Evolutionary conservation across 2,113 vertebrate species (phyloP).

Genomic region (Caretta caretta): DNA sequence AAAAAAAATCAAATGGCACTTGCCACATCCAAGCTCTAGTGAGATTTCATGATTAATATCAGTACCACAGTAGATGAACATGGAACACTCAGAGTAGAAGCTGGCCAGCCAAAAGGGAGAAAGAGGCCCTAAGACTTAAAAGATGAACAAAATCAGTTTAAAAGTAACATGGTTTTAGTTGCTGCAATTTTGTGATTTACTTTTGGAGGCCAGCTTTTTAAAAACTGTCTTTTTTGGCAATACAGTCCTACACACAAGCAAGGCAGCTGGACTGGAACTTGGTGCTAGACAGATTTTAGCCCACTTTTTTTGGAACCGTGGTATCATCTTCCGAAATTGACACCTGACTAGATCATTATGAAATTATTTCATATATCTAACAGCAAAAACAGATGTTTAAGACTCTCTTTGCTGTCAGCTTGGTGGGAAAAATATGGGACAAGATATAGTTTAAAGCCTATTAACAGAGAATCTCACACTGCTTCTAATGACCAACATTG

Average conservation of each 20-base stretch:
- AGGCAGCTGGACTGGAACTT: neutral
- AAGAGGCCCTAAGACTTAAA: conserved; percentile 5
- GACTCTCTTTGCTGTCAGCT: neutral
- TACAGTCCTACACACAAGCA: neutral
- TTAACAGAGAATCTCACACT: neutral
- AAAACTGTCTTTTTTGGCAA: neutral
- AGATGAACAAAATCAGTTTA: neutral
- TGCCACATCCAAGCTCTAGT: conserved; percentile 27
- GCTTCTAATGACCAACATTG: neutral
- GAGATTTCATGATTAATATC: conserved; percentile 38
- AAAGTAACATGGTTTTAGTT: neutral
- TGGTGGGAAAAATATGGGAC: neutral
- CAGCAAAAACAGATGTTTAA: neutral
- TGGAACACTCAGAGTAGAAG: neutral
- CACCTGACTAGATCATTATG: neutral
- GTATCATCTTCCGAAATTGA: neutral
- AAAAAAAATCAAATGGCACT: neutral
- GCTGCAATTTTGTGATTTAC: neutral
- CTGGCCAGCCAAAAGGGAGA: neutral
- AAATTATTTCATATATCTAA: neutral
- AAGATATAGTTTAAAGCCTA: neutral
- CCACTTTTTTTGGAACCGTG: neutral
- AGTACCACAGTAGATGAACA: conserved; percentile 31
- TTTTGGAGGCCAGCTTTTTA: neutral
- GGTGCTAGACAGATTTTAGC: neutral